phyloP scores from a whole-genome alignment of 2,888 invertebrate species.

The Ophioninae sp. region DNA sequence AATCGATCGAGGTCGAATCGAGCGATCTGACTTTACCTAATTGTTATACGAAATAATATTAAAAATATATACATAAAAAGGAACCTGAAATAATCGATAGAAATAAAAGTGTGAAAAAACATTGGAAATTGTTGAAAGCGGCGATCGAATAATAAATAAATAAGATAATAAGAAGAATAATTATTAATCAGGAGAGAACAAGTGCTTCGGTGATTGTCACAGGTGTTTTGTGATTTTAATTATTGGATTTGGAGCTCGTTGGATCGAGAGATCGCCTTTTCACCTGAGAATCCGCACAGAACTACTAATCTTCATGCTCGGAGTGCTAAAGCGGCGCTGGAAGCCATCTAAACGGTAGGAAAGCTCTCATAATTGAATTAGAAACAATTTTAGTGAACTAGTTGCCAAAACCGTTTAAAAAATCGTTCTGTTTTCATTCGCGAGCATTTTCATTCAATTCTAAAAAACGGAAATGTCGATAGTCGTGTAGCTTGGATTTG shows the following conservation, averaged over 20 bases:
- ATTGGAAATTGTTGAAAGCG: background rate
- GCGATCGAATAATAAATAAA: background rate
- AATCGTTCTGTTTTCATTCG: too few species aligned
- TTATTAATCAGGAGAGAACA: constrained; percentile 47
- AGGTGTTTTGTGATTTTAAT: constrained; percentile 56
- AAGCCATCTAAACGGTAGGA: constrained; percentile 78
- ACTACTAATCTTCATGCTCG: constrained; percentile 74
- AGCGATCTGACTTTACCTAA: constrained; percentile 46
- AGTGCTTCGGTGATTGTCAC: constrained; percentile 54
- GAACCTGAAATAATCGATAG: background rate
- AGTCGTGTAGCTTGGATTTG: background rate
- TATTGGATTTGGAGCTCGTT: constrained; percentile 59
- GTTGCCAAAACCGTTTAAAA: background rate
- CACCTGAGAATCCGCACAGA: constrained; percentile 68
- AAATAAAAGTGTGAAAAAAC: background rate
- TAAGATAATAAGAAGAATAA: constrained; percentile 13
- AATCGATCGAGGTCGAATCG: constrained; percentile 40
- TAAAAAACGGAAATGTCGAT: too few species aligned
- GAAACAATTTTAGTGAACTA: background rate
- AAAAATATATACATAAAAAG: background rate
- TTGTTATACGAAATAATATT: constrained; percentile 13
- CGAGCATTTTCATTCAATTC: too few species aligned
- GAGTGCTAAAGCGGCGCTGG: constrained; percentile 79
- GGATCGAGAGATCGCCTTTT: constrained; percentile 67
- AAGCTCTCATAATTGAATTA: background rate